A percentile compares a stretch with the other conserved stretches of the same genome.
These are phyloP conservation scores for Limnephilus auricula DNA, from an alignment of 2,888 invertebrate genomes.

Conservation along the genomic window DNA sequence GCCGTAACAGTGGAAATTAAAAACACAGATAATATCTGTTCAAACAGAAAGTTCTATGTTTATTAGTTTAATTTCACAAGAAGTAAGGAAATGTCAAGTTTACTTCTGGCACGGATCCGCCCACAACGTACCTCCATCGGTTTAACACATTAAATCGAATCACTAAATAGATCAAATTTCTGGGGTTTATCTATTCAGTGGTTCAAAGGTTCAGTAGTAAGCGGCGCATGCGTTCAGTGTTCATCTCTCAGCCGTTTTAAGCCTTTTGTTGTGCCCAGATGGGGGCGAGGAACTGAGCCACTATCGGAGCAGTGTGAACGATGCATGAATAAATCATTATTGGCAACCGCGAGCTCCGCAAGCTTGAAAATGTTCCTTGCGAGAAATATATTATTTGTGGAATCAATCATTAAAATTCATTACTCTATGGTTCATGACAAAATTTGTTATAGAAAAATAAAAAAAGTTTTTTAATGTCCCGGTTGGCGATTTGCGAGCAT, in stretches of 20 bases:
- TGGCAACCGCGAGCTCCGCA: constrained; percentile 48
- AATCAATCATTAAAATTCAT: neutral
- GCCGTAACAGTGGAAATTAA: too few relatives aligned
- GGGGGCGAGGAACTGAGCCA: neutral
- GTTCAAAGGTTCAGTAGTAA: neutral
- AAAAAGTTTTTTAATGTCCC: too few relatives aligned
- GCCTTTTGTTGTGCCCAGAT: constrained; percentile 16
- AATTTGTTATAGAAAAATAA: neutral
- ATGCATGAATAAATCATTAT: constrained; percentile 61
- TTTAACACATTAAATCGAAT: too few relatives aligned
- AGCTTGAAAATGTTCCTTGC: neutral
- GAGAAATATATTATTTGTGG: neutral
- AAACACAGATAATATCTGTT: too few relatives aligned
- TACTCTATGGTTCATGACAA: neutral
- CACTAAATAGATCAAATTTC: neutral
- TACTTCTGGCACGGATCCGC: too few relatives aligned
- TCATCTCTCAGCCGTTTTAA: constrained; percentile 1
- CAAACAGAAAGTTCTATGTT: too few relatives aligned
- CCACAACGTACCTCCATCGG: too few relatives aligned
- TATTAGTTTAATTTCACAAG: too few relatives aligned
- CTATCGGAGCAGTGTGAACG: neutral
- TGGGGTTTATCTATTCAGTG: neutral
- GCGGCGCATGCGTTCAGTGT: neutral
- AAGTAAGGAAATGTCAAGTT: too few relatives aligned
- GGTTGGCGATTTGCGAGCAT: too few relatives aligned